Percentiles rank a stretch among this genome's conserved stretches.
These are phyloP conservation scores for Dyspetes luteomarginatus DNA, from an alignment of 2,888 invertebrate species.

Conservation along the genomic window DNA sequence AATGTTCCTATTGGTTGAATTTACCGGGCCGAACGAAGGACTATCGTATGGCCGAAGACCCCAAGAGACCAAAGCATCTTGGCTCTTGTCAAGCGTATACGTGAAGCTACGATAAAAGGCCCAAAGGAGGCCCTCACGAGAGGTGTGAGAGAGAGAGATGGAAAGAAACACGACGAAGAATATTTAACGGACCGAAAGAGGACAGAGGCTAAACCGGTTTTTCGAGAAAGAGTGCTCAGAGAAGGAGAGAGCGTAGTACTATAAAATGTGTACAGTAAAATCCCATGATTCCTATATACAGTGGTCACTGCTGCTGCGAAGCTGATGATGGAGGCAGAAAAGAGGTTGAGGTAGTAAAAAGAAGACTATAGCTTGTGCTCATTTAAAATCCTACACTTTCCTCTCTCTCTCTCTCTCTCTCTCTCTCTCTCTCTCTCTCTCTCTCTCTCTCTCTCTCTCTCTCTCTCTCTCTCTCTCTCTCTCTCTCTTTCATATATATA, in stretches of 20 bases:
- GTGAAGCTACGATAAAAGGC: slow-evolving; percentile 4
- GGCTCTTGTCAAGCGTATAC: neutral
- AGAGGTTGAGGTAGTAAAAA: slow-evolving; percentile 64
- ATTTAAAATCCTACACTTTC: slow-evolving; percentile 34
- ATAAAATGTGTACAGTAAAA: slow-evolving; percentile 46
- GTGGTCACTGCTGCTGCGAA: slow-evolving; percentile 45
- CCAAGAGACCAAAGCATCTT: neutral
- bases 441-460: neutral
- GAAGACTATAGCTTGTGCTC: slow-evolving; percentile 73
- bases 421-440: neutral
- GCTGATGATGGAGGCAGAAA: slow-evolving; percentile 45
- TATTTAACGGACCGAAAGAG: slow-evolving; percentile 52
- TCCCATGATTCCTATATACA: slow-evolving; percentile 34
- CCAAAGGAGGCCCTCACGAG: neutral
- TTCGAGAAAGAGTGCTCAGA: slow-evolving; percentile 50
- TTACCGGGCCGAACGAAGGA: neutral
- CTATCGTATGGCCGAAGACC: neutral
- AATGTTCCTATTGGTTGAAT: slow-evolving; percentile 12
- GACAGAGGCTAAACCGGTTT: slow-evolving; percentile 64
- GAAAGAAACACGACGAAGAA: slow-evolving; percentile 18
- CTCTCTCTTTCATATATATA: neutral
- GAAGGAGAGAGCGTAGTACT: slow-evolving; percentile 64
- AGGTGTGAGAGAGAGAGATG: slow-evolving; percentile 14
- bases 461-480: slow-evolving; percentile 17
- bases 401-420: neutral